A percentile compares a stretch with the other conserved stretches of the same genome.
These are phyloP conservation scores for Melanophora roralis DNA, from an alignment of 2,888 invertebrate species.

Conservation along the genomic window DNA sequence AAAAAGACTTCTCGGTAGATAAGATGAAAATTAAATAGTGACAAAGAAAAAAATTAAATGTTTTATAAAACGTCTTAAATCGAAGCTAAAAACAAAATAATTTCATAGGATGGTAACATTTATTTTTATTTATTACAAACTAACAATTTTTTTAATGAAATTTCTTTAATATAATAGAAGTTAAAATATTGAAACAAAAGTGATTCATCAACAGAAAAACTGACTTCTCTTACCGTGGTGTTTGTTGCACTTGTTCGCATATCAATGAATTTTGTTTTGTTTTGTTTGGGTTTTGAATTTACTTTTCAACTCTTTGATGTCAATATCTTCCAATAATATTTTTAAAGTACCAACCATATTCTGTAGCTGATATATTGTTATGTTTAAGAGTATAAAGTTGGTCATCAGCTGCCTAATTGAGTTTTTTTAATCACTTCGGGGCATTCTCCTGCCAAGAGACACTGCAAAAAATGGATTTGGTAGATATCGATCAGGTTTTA, in stretches of 20 bases:
- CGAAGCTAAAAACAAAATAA: no score
- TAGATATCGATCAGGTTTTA: constrained; percentile 89
- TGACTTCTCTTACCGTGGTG: no score
- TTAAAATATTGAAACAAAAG: constrained; percentile 42
- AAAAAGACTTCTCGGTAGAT: not conserved
- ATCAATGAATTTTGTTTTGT: constrained; percentile 9
- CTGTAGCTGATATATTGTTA: constrained; percentile 37
- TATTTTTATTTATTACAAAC: no score
- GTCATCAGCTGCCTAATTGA: constrained; percentile 16
- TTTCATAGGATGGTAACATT: no score
- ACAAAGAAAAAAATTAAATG: constrained; percentile 1
- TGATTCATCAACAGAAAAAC: constrained; percentile 61
- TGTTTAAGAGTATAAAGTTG: constrained; percentile 8
- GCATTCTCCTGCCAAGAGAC: not conserved
- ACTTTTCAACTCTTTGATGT: not conserved
- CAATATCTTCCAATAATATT: not conserved
- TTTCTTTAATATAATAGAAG: not conserved
- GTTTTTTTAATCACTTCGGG: not conserved
- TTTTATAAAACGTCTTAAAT: no score
- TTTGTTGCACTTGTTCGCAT: constrained; percentile 42
- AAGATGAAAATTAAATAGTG: not conserved
- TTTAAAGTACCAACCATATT: not conserved
- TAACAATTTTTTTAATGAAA: no score
- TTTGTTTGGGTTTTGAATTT: constrained; percentile 11
- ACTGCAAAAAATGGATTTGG: constrained; percentile 75